phyloP scores from a whole-genome alignment of 1,140 invertebrate genomes.

The Sycobia sp. region DNA sequence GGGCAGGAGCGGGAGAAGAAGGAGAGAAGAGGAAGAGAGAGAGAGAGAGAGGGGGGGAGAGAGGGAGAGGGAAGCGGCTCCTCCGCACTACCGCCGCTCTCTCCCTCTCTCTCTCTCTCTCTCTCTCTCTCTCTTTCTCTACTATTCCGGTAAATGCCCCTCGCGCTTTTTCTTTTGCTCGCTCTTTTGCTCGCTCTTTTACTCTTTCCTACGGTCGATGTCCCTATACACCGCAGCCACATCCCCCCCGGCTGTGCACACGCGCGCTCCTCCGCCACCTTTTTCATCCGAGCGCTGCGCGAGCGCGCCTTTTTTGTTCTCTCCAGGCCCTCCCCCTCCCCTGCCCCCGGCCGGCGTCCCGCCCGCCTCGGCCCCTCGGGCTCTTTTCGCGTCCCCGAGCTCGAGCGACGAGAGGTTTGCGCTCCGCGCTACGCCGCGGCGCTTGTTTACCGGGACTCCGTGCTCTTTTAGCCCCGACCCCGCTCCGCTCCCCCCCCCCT shows the following conservation, averaged over 20 bases:
- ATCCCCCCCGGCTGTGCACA: neutral
- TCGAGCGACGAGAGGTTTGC: no score
- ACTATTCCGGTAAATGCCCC: slow-evolving; percentile 31
- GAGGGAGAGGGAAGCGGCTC: no score
- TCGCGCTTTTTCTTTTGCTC: slow-evolving; percentile 26
- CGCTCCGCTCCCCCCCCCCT: no score
- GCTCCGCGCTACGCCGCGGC: no score
- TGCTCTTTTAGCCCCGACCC: no score
- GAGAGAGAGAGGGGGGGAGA: no score
- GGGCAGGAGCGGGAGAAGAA: no score
- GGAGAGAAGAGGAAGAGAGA: no score
- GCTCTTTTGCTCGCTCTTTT: slow-evolving; percentile 25
- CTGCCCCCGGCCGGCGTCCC: neutral
- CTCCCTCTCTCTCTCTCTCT: no score
- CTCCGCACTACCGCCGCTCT: no score
- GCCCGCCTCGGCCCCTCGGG: neutral
- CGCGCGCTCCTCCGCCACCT: neutral
- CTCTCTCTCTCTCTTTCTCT: slow-evolving; percentile 16
- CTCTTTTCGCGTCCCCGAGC: no score
- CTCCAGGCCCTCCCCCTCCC: slow-evolving; percentile 24
- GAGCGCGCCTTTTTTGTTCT: slow-evolving; percentile 29
- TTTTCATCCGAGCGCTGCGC: slow-evolving; percentile 11
- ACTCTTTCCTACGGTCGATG: slow-evolving; percentile 41
- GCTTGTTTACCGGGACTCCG: no score
- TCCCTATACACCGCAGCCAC: slow-evolving; percentile 33